Percentiles rank a stretch among this genome's conserved stretches.
Conservation (phyloP, 2,113 vertebrate species). For the Oryzias curvinotus region DNA sequence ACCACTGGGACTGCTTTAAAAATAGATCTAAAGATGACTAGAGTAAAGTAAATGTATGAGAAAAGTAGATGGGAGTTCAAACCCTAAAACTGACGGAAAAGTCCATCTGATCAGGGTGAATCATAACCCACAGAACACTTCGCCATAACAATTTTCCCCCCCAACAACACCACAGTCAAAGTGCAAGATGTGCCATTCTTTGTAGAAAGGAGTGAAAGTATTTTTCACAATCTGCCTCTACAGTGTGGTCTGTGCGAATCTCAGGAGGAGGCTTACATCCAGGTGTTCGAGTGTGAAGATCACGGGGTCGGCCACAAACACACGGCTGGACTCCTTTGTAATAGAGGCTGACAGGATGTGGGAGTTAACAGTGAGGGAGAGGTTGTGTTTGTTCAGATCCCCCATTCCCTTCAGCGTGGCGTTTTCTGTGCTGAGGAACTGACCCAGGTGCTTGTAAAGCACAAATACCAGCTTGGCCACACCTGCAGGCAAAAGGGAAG, state of each 20-base stretch:
- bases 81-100: no score
- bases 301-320: slow-evolving; percentile 93
- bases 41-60: no score
- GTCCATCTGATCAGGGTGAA: no score
- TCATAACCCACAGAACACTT: not conserved
- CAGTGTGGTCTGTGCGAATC: slow-evolving; percentile 20
- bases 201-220: slow-evolving; percentile 17
- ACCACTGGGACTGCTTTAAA: no score
- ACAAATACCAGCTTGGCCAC: slow-evolving; percentile 98
- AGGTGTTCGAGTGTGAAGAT: slow-evolving; percentile 95
- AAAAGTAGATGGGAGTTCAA: no score
- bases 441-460: slow-evolving; percentile 94
- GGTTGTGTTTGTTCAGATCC: slow-evolving; percentile 85
- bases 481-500: slow-evolving; percentile 68
- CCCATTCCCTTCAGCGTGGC: slow-evolving; percentile 88
- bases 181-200: not conserved
- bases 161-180: slow-evolving; percentile 7
- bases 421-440: slow-evolving; percentile 95
- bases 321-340: slow-evolving; percentile 97
- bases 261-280: slow-evolving; percentile 85
- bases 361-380: slow-evolving; percentile 94
- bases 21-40: no score
- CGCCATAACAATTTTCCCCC: not conserved
- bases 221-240: slow-evolving; percentile 7
- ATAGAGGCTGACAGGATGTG: slow-evolving; percentile 96